Percentiles rank a stretch among this genome's conserved stretches.
phyloP scores from a whole-genome alignment of 1,140 invertebrate genomes.

The Ceratina calcarata region DNA sequence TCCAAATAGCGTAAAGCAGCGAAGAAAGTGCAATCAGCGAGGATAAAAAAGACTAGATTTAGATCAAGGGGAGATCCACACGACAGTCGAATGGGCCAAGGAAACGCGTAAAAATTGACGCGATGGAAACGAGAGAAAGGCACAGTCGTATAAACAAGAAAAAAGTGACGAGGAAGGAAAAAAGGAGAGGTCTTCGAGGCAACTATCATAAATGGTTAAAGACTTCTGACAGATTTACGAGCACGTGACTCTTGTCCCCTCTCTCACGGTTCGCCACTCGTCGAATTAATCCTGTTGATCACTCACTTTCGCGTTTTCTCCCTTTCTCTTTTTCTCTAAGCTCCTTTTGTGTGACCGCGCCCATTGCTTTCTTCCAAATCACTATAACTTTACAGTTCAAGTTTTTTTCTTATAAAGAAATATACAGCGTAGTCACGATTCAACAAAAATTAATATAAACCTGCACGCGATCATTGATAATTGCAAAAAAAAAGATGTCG shows the following conservation, averaged over 20 bases:
- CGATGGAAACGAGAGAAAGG: too few relatives aligned
- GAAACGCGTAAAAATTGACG: background rate
- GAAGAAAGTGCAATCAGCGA: slow-evolving; percentile 49
- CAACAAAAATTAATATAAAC: too few relatives aligned
- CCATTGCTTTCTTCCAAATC: background rate
- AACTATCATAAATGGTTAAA: slow-evolving; percentile 49
- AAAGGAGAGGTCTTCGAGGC: background rate
- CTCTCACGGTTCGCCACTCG: slow-evolving; percentile 11
- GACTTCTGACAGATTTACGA: slow-evolving; percentile 48
- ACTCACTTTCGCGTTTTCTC: background rate
- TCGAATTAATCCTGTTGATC: slow-evolving; percentile 36
- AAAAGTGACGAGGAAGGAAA: background rate
- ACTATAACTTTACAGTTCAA: too few relatives aligned
- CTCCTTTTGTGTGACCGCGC: too few relatives aligned
- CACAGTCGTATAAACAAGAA: background rate
- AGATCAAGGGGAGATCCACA: too few relatives aligned
- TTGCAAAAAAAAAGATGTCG: too few relatives aligned
- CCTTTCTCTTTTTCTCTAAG: slow-evolving; percentile 18
- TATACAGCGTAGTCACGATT: too few relatives aligned
- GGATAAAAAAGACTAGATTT: background rate
- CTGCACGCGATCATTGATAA: too few relatives aligned
- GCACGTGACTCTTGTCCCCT: slow-evolving; percentile 37
- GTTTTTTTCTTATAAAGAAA: too few relatives aligned
- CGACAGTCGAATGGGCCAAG: background rate
- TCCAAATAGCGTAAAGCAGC: slow-evolving; percentile 44